Conservation (phyloP, 2,113 vertebrate species). For the Ophthalmolycus amberensis region DNA sequence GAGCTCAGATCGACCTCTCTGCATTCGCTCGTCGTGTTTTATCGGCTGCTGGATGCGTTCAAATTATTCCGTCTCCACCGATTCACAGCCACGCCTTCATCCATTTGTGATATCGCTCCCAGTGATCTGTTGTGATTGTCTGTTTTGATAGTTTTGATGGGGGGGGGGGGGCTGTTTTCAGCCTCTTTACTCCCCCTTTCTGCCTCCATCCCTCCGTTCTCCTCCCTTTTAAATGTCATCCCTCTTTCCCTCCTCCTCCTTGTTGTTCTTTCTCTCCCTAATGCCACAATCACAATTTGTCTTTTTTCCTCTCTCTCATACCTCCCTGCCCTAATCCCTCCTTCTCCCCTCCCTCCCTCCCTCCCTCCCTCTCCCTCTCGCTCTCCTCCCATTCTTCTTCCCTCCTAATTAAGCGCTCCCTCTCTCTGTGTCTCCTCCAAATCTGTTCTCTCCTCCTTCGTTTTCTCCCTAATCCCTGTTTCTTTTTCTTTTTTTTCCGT, state of each 20-base stretch:
- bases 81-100: constrained; percentile 29
- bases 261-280: constrained; percentile 25
- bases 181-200: not conserved
- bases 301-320: constrained; percentile 12
- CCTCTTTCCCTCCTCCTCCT: constrained; percentile 24
- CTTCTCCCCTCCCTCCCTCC: not conserved
- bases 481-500: constrained; percentile 6
- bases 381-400: constrained; percentile 3
- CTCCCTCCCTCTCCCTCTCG: not conserved
- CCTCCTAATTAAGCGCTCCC: constrained; percentile 60
- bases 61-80: constrained; percentile 31
- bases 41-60: constrained; percentile 36
- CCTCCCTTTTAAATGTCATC: constrained; percentile 39
- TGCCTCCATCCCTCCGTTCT: constrained; percentile 13
- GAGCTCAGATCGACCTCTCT: not conserved
- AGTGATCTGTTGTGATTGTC: constrained; percentile 37
- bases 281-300: constrained; percentile 43
- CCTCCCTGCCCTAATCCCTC: constrained; percentile 52
- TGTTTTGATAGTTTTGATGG: constrained; percentile 26
- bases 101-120: not conserved
- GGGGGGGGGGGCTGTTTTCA: not conserved
- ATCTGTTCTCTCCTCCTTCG: constrained; percentile 29
- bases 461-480: constrained; percentile 47
- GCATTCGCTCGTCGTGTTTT: constrained; percentile 31
- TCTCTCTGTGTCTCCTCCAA: constrained; percentile 39